Evolutionary conservation across 2,797 vertebrate genomes (phyloP), one percentile per base, ranked within the genome.

Genomic region (Poeciliopsis gracilis): DNA sequence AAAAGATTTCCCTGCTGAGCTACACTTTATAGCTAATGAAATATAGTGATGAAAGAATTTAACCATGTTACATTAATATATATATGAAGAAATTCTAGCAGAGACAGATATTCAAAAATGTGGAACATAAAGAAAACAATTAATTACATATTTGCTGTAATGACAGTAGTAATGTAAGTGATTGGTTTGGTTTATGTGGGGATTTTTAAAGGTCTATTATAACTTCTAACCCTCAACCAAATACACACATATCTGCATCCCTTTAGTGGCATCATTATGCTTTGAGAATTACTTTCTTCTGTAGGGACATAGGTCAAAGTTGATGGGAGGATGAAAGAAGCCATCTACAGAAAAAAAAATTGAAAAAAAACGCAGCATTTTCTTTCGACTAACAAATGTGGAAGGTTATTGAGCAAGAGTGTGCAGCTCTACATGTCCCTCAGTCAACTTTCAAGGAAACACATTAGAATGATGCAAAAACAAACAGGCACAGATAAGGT

Each of bases 1-100:
- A 25, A 85, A 20, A 16, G 72, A 81, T 82, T 75, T 72, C 51
- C 38, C 51, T 73, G 49, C 51, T 70, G 78, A 38, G 76, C 82
- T 70, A 75, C 77, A 71, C 49, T 71, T 66, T 33, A 51, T n/a
- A 67, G 16, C 16, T 28, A 43, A 23, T 28, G 28, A 2, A 49
- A 23, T 51, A 38, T 10, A 41, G 49, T n/a, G 28, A 43, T 79
- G 25, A 20, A 46, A 75, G 28, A 70, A 30, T 67, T 18, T 77
- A 13, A 18, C 8, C 30, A 13, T 45, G 5, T 46, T 28, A 70
- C 45, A 45, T n/a, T 3, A 28, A 67, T 41, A 36, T 23, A 46
- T 7, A 70, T 28, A 70, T 70, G 12, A 15, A 69, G 12, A n/a
- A 70, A 46, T 16, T 69, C 10, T 45, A 69, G 41, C 3, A 46